Base-by-base conservation (phyloP, 2,888 invertebrate genomes). In the Plusia festucae region DNA sequence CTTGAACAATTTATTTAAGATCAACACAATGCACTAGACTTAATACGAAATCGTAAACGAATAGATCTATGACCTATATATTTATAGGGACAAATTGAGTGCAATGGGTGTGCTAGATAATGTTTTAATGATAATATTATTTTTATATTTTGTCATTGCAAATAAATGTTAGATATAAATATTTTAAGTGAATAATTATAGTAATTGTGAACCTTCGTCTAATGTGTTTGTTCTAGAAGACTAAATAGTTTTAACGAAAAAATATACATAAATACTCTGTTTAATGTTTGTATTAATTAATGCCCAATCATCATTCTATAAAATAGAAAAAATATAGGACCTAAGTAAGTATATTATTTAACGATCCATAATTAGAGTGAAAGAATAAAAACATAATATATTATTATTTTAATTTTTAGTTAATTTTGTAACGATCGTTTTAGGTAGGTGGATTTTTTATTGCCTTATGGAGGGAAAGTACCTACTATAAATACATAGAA, bases 231-330 rank as follows among this genome's bases (percentile, higher is more conserved):
- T 91, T 91, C 88, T 87, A 65, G 91, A 89, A 91, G 92, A 87
- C 89, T 90, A 89, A 86, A 86, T 89, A 86, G 82, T 76, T 85
- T 82, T 85, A 88, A 83, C 72, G 46, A 62, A 69, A 72, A 82
- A 86, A 85, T 85, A 85, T 88, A 89, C 74, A 69, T 89, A 86
- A 91, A 86, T 90, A 88, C 85, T 87, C 87, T 88, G 85, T 87
- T 86, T 79, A 70, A 66, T 72, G 74, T 73, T 53, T 75, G 61
- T n/a, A n/a, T n/a, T n/a, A n/a, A n/a, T n/a, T n/a, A n/a, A n/a
- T n/a, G n/a, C n/a, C n/a, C n/a, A n/a, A n/a, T n/a, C n/a, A n/a
- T n/a, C n/a, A n/a, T n/a, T n/a, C n/a, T n/a, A n/a, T n/a, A n/a
- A n/a, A n/a, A n/a, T n/a, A n/a, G n/a, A n/a, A n/a, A n/a, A n/a